Percentiles rank a stretch among this genome's conserved stretches.
Evolutionary conservation across 2,888 invertebrate genomes (phyloP).

Genomic region (Lycia hirtaria): DNA sequence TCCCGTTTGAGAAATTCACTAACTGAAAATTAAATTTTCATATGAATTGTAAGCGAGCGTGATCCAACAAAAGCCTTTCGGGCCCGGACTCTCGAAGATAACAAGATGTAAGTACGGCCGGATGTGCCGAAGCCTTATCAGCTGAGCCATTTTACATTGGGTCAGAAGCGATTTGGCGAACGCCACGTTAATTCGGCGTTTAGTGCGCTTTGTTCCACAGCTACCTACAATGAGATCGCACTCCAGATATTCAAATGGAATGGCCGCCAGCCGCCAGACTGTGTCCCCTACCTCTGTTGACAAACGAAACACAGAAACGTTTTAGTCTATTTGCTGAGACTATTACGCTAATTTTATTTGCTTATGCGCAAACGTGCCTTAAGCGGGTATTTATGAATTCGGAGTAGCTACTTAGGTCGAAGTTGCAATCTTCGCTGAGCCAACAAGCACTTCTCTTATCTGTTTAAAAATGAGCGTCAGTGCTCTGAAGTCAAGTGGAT

Average conservation of each 20-base stretch:
- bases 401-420: slow-evolving; percentile 42
- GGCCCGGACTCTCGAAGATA: slow-evolving; percentile 68
- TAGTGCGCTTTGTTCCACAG: slow-evolving; percentile 68
- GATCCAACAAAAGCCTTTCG: slow-evolving; percentile 77
- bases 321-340: slow-evolving; percentile 62
- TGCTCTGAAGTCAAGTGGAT: slow-evolving; percentile 27
- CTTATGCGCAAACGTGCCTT: slow-evolving; percentile 54
- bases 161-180: slow-evolving; percentile 73
- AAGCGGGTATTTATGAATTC: slow-evolving; percentile 48
- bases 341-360: slow-evolving; percentile 67
- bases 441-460: slow-evolving; percentile 40
- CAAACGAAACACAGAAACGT: slow-evolving; percentile 64
- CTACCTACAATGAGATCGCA: slow-evolving; percentile 64
- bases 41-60: slow-evolving; percentile 73
- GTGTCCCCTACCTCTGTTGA: slow-evolving; percentile 58
- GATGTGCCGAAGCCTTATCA: slow-evolving; percentile 70
- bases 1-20: slow-evolving; percentile 75
- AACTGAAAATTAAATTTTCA: slow-evolving; percentile 82
- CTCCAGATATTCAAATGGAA: slow-evolving; percentile 75
- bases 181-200: slow-evolving; percentile 74
- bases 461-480: slow-evolving; percentile 31
- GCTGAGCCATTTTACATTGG: slow-evolving; percentile 69
- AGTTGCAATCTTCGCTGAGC: slow-evolving; percentile 44
- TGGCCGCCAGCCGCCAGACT: slow-evolving; percentile 56
- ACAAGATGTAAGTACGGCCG: slow-evolving; percentile 73